Evolutionary conservation across 2,797 vertebrate genomes (phyloP).

Genomic region (Acipenser transmontanus): DNA sequence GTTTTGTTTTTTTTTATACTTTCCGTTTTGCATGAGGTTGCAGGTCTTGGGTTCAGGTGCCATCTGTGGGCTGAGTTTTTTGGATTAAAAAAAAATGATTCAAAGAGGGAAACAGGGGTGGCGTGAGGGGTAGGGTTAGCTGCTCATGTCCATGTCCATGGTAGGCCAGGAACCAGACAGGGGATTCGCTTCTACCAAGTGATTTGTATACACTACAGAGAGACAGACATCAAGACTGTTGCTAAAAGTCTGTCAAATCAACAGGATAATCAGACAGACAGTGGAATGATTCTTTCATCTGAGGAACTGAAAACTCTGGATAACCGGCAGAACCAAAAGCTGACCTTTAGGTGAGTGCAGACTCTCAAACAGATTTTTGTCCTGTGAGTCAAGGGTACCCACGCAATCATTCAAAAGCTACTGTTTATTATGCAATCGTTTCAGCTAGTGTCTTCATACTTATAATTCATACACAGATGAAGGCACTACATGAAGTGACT

Average conservation of each 20-base stretch:
- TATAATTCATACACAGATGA: too few relatives aligned
- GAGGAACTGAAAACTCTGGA: constrained; percentile 80
- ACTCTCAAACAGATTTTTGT: not conserved
- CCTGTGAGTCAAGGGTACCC: too few relatives aligned
- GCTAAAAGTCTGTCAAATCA: constrained; percentile 3
- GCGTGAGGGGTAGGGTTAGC: too few relatives aligned
- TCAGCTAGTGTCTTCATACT: too few relatives aligned
- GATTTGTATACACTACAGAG: not conserved
- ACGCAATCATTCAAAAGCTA: too few relatives aligned
- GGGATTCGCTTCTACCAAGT: too few relatives aligned
- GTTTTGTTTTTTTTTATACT: constrained; percentile 11
- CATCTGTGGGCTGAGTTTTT: not conserved
- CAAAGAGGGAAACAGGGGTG: too few relatives aligned
- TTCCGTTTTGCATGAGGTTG: not conserved
- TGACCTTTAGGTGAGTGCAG: constrained; percentile 75
- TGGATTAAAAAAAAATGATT: too few relatives aligned
- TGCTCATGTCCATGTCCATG: too few relatives aligned
- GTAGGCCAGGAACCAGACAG: too few relatives aligned
- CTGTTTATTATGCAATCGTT: too few relatives aligned
- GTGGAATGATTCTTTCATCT: constrained; percentile 78
- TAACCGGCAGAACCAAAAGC: constrained; percentile 62
- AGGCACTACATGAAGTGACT: too few relatives aligned
- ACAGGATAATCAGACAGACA: constrained; percentile 84
- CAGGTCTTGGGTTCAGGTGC: not conserved
- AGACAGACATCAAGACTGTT: not conserved